Conservation (phyloP, 2,113 vertebrate genomes). For the Heloderma charlesbogerti region DNA sequence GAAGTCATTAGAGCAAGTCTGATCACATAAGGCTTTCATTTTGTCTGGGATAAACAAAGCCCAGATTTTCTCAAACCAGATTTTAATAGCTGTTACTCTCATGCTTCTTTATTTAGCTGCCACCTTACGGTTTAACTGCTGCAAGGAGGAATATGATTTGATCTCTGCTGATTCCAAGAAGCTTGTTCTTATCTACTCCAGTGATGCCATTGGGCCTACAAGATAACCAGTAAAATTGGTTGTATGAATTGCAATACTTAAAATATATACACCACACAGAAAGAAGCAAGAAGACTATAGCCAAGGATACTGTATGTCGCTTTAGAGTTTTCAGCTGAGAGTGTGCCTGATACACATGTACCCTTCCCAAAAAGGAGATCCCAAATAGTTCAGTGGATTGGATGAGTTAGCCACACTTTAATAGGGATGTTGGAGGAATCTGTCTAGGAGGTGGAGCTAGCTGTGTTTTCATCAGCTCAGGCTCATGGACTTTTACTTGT, state of each 20-base stretch:
- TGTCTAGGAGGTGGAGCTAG: no score
- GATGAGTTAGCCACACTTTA: not conserved
- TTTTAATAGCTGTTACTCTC: not conserved
- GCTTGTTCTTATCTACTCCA: not conserved
- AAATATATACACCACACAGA: not conserved
- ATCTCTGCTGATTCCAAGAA: not conserved
- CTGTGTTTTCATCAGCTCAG: no score
- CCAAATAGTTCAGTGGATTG: not conserved
- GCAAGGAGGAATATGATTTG: not conserved
- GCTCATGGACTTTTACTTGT: no score
- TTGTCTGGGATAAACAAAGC: not conserved
- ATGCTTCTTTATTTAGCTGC: not conserved
- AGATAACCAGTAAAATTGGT: not conserved
- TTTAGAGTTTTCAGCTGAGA: no score
- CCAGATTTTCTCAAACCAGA: not conserved
- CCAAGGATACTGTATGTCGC: not conserved
- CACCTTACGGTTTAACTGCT: not conserved
- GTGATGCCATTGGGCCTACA: not conserved
- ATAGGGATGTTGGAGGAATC: no score
- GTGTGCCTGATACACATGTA: not conserved
- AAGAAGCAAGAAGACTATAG: not conserved
- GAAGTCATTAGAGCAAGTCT: not conserved
- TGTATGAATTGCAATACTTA: not conserved
- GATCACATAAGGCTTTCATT: not conserved
- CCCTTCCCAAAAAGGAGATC: not conserved